Evolutionary conservation across 2,888 invertebrate species (phyloP).

Genomic region (Linnaemya tessellans): DNA sequence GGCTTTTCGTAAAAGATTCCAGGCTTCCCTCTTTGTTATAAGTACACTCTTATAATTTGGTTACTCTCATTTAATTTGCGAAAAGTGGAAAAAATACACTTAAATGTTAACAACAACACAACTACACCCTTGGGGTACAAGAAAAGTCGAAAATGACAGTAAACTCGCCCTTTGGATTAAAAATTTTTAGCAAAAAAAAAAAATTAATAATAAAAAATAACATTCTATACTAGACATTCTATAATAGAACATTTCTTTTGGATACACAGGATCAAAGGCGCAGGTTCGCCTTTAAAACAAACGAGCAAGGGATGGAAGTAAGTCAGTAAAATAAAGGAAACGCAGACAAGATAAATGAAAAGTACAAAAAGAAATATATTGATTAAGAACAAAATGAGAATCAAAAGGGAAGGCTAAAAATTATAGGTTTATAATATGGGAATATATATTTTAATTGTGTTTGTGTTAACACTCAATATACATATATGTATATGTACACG

Average conservation of each 20-base stretch:
- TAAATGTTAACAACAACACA: slow-evolving; percentile 43
- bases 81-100: slow-evolving; percentile 36
- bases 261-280: slow-evolving; percentile 55
- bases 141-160: slow-evolving; percentile 28
- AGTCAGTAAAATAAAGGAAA: slow-evolving; percentile 10
- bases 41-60: background rate
- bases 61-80: slow-evolving; percentile 5
- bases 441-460: background rate
- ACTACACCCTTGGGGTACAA: slow-evolving; percentile 60
- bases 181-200: slow-evolving; percentile 9
- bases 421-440: background rate
- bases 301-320: slow-evolving; percentile 19
- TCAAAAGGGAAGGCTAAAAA: background rate
- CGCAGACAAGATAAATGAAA: background rate
- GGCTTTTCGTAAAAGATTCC: background rate
- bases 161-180: slow-evolving; percentile 68
- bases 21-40: background rate
- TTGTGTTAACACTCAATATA: background rate
- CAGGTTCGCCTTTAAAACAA: slow-evolving; percentile 47
- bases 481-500: too few relatives aligned
- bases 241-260: slow-evolving; percentile 34
- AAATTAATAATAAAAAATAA: slow-evolving; percentile 24
- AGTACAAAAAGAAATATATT: slow-evolving; percentile 43
- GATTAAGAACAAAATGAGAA: slow-evolving; percentile 44
- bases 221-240: slow-evolving; percentile 45